Evolutionary conservation across 2,113 vertebrate genomes (phyloP).

Genomic region (Saccopteryx leptura): DNA sequence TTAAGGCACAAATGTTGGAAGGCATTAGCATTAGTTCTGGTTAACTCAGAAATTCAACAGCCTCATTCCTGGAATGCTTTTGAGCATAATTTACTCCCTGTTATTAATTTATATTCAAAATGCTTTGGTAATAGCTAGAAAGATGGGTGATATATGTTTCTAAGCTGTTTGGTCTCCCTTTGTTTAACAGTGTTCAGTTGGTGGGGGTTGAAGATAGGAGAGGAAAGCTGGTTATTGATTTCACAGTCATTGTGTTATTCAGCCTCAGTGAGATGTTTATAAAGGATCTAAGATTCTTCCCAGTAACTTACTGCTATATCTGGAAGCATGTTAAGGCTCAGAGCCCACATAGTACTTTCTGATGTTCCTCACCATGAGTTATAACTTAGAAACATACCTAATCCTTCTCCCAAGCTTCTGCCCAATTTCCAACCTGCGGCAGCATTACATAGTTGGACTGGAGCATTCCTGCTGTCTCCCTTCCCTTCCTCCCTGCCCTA

Average conservation of each 20-base stretch:
- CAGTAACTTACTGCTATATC: conserved; percentile 33
- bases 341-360: not conserved
- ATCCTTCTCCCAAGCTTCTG: not conserved
- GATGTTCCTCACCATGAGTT: not conserved
- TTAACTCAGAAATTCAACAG: conserved; percentile 54
- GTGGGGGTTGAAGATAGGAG: too few relatives aligned
- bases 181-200: not conserved
- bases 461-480: not conserved
- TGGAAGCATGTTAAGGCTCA: conserved; percentile 6
- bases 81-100: conserved; percentile 3
- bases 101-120: conserved; percentile 2
- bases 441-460: not conserved
- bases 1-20: not conserved
- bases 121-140: not conserved
- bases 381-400: not conserved
- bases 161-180: not conserved
- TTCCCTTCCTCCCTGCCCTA: not conserved
- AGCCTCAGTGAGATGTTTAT: not conserved
- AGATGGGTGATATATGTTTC: not conserved
- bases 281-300: not conserved
- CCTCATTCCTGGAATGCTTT: conserved; percentile 35
- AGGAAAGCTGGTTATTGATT: not conserved
- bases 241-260: not conserved
- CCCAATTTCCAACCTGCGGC: not conserved
- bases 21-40: not conserved